Evolutionary conservation across 2,797 vertebrate species (phyloP).

Genomic region (Pangasius macronema): DNA sequence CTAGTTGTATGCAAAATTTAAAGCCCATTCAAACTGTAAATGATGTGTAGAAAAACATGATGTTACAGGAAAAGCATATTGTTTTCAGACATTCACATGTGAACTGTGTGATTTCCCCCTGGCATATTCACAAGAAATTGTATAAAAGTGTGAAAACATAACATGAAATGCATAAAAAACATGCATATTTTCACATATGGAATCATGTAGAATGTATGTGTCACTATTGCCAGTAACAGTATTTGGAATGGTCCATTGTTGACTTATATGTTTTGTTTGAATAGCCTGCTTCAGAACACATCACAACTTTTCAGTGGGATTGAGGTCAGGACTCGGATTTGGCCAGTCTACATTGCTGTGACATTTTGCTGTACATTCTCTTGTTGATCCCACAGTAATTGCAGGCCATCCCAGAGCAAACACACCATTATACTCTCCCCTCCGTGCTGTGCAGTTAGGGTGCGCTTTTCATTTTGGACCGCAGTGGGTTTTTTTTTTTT

Average conservation of each 20-base stretch:
- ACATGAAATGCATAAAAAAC: neutral
- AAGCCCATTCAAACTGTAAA: neutral
- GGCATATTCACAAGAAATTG: neutral
- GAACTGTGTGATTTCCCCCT: neutral
- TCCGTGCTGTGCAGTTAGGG: no score
- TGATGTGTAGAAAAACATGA: neutral
- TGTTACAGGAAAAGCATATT: no score
- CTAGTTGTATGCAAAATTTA: neutral
- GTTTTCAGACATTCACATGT: neutral
- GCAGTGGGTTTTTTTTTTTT: neutral
- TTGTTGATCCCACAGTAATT: conserved; percentile 9
- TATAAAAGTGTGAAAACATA: neutral
- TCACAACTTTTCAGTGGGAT: neutral
- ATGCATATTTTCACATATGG: neutral
- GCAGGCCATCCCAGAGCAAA: neutral
- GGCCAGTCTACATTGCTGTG: neutral
- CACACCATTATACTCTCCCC: neutral
- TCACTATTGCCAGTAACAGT: neutral
- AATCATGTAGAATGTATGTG: neutral
- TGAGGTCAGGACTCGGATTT: conserved; percentile 6
- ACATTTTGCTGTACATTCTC: conserved; percentile 9
- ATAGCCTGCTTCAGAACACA: neutral
- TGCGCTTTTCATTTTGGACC: neutral
- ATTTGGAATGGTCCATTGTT: neutral
- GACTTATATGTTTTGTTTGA: neutral